phyloP scores from a whole-genome alignment of 1,140 invertebrate species.

The Papilio polyxenes region DNA sequence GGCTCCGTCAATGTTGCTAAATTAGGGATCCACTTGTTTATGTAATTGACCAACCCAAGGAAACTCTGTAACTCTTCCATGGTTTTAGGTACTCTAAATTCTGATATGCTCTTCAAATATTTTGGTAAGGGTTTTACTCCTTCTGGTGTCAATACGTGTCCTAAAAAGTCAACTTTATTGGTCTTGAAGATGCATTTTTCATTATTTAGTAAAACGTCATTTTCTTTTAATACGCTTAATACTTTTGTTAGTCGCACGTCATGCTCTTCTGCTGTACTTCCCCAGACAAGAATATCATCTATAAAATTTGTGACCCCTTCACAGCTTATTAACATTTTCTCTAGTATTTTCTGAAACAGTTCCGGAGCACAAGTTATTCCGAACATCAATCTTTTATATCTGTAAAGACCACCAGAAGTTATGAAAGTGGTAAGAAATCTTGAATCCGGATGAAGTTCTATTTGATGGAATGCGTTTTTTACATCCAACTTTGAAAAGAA shows the following conservation, averaged over 20 bases:
- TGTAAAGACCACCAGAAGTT: conserved; percentile 42
- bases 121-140: conserved; percentile 53
- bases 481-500: conserved; percentile 55
- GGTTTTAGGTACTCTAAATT: conserved; percentile 59
- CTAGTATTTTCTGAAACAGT: conserved; percentile 50
- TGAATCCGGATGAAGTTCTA: conserved; percentile 46
- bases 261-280: conserved; percentile 49
- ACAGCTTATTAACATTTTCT: conserved; percentile 43
- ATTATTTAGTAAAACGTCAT: conserved; percentile 53
- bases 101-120: conserved; percentile 52
- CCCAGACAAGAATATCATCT: conserved; percentile 52
- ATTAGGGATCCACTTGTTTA: conserved; percentile 66
- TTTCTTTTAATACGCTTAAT: conserved; percentile 48
- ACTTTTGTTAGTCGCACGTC: conserved; percentile 48
- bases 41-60: conserved; percentile 72
- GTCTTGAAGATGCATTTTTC: conserved; percentile 49
- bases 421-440: conserved; percentile 49
- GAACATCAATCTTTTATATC: conserved; percentile 52
- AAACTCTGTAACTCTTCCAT: conserved; percentile 66
- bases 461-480: conserved; percentile 52
- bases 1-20: conserved; percentile 48
- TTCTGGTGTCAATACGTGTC: conserved; percentile 57
- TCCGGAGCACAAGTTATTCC: conserved; percentile 49
- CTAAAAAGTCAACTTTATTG: conserved; percentile 65
- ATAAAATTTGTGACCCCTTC: conserved; percentile 53